Conservation (phyloP, 2,888 invertebrate species). For the Parnassius smintheus region DNA sequence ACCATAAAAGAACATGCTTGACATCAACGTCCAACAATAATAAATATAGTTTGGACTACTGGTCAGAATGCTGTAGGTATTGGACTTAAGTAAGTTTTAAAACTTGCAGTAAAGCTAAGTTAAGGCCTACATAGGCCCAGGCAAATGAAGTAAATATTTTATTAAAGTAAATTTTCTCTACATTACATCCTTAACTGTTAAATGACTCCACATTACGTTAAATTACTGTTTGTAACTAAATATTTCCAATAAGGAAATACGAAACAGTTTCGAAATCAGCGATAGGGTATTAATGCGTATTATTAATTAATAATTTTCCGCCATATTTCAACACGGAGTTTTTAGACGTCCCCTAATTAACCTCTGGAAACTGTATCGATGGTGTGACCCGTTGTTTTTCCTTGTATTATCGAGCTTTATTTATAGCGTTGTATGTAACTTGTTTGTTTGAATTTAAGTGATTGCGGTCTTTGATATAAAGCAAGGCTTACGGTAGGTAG, state of each 20-base stretch:
- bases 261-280: conserved; percentile 18
- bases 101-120: too few relatives aligned
- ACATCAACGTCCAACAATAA: too few relatives aligned
- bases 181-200: too few relatives aligned
- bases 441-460: conserved; percentile 12
- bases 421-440: conserved; percentile 27
- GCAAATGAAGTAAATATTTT: too few relatives aligned
- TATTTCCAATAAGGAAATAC: conserved; percentile 12
- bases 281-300: conserved; percentile 34
- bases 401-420: conserved; percentile 42
- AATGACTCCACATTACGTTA: too few relatives aligned
- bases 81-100: too few relatives aligned
- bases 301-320: conserved; percentile 46
- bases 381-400: conserved; percentile 40
- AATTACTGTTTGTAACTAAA: background rate
- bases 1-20: too few relatives aligned
- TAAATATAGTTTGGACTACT: too few relatives aligned
- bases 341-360: conserved; percentile 37
- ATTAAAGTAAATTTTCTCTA: too few relatives aligned
- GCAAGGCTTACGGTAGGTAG: too few relatives aligned
- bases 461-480: background rate
- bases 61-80: too few relatives aligned
- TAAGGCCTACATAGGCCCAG: too few relatives aligned
- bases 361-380: conserved; percentile 40
- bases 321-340: conserved; percentile 40